Evolutionary conservation across 2,113 vertebrate species (phyloP).

Genomic region (Eurystomus gularis): DNA sequence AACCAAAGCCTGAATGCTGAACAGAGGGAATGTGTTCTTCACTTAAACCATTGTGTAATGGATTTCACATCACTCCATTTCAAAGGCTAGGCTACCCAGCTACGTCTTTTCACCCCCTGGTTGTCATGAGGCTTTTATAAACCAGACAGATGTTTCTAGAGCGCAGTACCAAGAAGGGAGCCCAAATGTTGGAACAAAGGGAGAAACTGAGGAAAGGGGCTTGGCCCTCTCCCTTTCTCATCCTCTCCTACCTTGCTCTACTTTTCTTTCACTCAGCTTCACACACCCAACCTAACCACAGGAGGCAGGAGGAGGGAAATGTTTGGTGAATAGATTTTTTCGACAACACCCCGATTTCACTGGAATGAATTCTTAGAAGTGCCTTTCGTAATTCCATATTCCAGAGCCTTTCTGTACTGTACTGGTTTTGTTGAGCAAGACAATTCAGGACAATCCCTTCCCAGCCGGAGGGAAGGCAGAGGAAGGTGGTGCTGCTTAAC

Average conservation of each 20-base stretch:
- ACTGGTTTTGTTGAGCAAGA: not conserved
- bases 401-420: not conserved
- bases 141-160: not conserved
- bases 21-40: not conserved
- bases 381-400: not conserved
- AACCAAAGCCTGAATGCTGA: not conserved
- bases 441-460: not conserved
- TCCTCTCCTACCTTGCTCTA: not conserved
- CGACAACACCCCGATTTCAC: not conserved
- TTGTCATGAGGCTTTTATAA: not conserved
- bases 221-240: not conserved
- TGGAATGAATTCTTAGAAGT: conserved; percentile 26
- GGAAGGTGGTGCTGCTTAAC: not conserved
- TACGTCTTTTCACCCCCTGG: not conserved
- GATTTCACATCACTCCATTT: not conserved
- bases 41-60: not conserved
- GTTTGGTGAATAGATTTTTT: not conserved
- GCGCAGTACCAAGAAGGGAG: not conserved
- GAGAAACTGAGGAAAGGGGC: not conserved
- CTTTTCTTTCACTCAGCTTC: not conserved
- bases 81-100: not conserved
- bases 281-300: not conserved
- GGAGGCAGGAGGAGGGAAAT: not conserved
- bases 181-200: not conserved
- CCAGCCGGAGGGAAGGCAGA: not conserved